Conservation (phyloP, 2,797 vertebrate species). For the Sylvia borin region DNA sequence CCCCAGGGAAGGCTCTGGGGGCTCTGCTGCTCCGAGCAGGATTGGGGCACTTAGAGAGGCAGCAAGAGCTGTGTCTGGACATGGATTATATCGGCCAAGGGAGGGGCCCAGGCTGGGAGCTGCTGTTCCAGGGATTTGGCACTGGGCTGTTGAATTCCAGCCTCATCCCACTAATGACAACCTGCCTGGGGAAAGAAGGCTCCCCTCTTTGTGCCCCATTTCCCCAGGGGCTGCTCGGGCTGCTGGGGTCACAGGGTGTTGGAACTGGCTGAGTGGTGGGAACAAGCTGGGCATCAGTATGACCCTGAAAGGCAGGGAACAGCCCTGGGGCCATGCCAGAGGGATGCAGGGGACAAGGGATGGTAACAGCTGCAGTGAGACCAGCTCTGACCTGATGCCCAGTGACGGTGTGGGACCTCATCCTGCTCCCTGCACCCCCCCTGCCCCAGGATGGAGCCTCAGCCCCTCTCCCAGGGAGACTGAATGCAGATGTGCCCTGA, state of each 20-base stretch:
- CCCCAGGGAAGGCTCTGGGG: accelerated
- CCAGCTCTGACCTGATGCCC: neutral
- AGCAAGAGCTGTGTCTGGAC: neutral
- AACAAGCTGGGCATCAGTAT: accelerated
- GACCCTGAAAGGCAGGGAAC: neutral
- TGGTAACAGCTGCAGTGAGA: neutral
- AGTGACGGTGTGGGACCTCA: neutral
- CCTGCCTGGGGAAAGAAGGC: neutral
- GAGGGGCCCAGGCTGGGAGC: neutral
- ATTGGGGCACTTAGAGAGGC: neutral
- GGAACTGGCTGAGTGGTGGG: neutral
- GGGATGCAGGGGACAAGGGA: neutral
- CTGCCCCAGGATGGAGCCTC: neutral
- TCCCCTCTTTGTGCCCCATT: accelerated
- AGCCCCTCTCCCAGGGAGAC: neutral
- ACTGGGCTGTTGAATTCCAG: neutral
- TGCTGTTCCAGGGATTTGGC: neutral
- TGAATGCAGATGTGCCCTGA: accelerated
- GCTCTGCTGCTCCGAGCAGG: neutral
- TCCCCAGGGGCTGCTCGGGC: accelerated
- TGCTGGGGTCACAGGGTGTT: neutral
- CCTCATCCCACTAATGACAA: neutral
- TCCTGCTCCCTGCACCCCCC: neutral
- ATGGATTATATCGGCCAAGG: neutral
- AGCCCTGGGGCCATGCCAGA: neutral